A percentile compares a stretch with the other conserved stretches of the same genome.
Conservation (phyloP, 2,797 vertebrate genomes). For the Luscinia luscinia region DNA sequence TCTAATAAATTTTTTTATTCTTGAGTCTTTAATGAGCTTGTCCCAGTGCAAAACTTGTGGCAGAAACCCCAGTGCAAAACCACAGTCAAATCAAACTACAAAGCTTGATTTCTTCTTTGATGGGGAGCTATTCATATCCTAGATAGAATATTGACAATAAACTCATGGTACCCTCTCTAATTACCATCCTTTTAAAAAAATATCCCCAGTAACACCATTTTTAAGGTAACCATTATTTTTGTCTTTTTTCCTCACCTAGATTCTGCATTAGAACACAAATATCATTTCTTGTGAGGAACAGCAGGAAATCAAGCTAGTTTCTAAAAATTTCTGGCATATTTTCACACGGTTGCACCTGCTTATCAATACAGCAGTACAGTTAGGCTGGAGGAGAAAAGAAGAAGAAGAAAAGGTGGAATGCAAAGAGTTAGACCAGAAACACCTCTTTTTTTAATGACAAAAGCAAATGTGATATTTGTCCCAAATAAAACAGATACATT, state of each 20-base stretch:
- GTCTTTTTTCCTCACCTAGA: not conserved
- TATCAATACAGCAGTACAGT: not conserved
- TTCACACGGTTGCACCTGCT: not conserved
- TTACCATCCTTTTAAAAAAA: not conserved
- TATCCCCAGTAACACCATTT: not conserved
- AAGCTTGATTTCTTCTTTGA: not conserved
- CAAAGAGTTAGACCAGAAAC: not conserved
- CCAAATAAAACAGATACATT: not conserved
- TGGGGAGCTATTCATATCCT: not conserved
- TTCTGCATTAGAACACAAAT: constrained; percentile 13
- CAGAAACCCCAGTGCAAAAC: not conserved
- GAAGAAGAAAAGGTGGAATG: not conserved
- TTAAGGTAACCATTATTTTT: not conserved
- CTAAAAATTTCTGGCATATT: not conserved
- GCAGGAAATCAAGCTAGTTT: constrained; percentile 1
- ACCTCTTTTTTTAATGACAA: not conserved
- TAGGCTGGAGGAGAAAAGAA: not conserved
- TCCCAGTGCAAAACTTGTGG: not conserved
- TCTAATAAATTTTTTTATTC: constrained; percentile 8
- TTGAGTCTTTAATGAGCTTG: constrained; percentile 5
- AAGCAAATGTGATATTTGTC: not conserved
- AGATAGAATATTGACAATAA: not conserved
- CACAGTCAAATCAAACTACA: not conserved
- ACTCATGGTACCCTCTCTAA: not conserved
- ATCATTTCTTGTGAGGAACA: not conserved